Base-by-base conservation (phyloP, 2,113 vertebrate genomes). In the Dascyllus trimaculatus region DNA sequence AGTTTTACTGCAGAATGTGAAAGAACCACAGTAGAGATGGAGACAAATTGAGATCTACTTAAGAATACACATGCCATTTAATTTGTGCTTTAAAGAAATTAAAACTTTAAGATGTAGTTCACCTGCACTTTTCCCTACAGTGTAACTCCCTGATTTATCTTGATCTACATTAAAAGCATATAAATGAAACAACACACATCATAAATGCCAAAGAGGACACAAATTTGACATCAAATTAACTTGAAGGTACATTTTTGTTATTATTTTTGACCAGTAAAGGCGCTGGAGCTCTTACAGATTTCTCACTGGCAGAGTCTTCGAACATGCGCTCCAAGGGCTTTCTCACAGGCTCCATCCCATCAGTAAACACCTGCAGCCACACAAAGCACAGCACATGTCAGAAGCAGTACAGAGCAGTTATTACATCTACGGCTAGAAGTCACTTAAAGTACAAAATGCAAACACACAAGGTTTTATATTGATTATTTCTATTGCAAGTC, bases 271-370 rank as follows among this genome's bases (percentile, higher is more conserved):
- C 2, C n/a, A n/a, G 18, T 6, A 29, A 71, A 53, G 5, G 49
- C 24, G 15, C 14, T n/a, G 2, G 2, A 53, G 46, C 19, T 15
- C 93, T 97, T 95, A 99, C 98, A 94, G 96, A 96, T 93, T 93
- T 95, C 57, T 98, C 96, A 0, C 96, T 96, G 86, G 94, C 85
- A 0, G 96, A 88, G 85, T 98, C 97, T 14, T 97, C 96, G 60
- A 97, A 96, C 92, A 96, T 96, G 35, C 95, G 94, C 78, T 98
- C 97, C 4, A 97, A 80, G 25, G 95, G 96, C 81, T 96, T 98
- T 93, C 94, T 97, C 45, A 94, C 91, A 0, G 96, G 89, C 8
- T 97, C 96, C 2, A 88, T 92, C 69, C 96, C 95, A 62, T 98
- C 97, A 56, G 95, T 95, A 62, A 99, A 99, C 75, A 99, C 96